A percentile compares a stretch with the other conserved stretches of the same genome.
Conservation (phyloP, 2,888 invertebrate species). For the Adela reaumurella region DNA sequence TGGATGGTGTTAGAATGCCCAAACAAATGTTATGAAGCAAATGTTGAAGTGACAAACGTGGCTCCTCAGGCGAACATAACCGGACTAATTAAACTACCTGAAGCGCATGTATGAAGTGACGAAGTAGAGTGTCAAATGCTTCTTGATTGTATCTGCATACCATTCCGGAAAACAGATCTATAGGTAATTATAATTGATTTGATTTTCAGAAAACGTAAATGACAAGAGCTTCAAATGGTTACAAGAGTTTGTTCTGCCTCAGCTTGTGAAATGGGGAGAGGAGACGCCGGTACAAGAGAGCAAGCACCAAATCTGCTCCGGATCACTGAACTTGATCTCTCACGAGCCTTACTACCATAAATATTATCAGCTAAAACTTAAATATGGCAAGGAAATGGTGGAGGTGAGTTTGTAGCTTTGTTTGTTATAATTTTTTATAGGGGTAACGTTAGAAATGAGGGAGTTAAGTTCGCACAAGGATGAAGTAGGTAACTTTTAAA, state of each 20-base stretch:
- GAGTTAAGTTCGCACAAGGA: no score
- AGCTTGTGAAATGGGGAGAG: constrained; percentile 62
- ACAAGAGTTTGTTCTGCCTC: constrained; percentile 50
- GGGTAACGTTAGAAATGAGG: no score
- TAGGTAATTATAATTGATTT: constrained; percentile 4
- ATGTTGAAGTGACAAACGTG: no score
- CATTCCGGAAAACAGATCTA: background rate
- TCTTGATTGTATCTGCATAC: no score
- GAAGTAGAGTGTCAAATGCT: no score
- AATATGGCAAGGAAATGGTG: constrained; percentile 72
- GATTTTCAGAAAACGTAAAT: constrained; percentile 21
- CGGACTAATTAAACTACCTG: no score
- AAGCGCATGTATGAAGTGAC: no score
- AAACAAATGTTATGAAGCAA: no score
- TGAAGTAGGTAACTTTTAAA: no score
- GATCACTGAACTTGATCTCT: constrained; percentile 65
- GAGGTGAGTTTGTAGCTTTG: constrained; percentile 45
- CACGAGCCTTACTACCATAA: constrained; percentile 65
- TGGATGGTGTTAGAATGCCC: no score
- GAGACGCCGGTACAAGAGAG: constrained; percentile 19
- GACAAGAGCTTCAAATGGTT: constrained; percentile 50
- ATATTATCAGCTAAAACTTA: constrained; percentile 72
- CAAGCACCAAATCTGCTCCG: constrained; percentile 20
- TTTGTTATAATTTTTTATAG: no score
- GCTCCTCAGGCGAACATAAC: no score